Evolutionary conservation across 2,888 invertebrate species (phyloP), one percentile per base, ranked within the genome.

Genomic region (Chydorus sphaericus): DNA sequence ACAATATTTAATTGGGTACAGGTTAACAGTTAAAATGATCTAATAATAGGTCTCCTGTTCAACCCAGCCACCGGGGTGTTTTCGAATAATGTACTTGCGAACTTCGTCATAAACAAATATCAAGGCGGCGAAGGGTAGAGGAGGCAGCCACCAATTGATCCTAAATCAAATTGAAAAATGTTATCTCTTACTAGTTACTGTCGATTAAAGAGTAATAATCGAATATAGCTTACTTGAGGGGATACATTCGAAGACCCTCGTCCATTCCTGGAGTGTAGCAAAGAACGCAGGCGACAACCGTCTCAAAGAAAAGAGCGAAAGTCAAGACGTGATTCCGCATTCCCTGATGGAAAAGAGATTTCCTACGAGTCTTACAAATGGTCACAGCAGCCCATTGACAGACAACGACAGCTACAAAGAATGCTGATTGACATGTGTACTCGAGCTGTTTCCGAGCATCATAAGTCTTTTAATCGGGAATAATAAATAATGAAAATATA

Each of bases 301-400:
- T 71, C 60, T 71, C 70, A 62, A 54, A 54, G 48, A 54, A 28
- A n/a, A 54, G 48, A 30, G 44, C 54, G 48, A 54, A 54, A 10
- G 31, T 48, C 28, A 54, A 26, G 16, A 54, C 54, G 48, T 54
- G 54, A 18, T 54, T 54, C n/a, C 54, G 86, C 94, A 96, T 94
- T 73, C 94, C 94, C 75, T 96, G 94, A 71, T 94, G 93, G 65
- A 94, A 75, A 72, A 96, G 84, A 57, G 94, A 94, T 73, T 94
- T 92, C 70, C 93, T 85, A 66, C 94, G 83, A 65, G 94, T 96
- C 79, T 96, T 96, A 75, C 94, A 94, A 70, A 96, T 88, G 73
- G 94, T 91, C 78, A 96, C 77, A 78, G 96, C 94, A 63, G 94
- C 91, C 94, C 94, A 96, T 70, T 96, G 94, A 65, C 94, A 94